phyloP scores from a whole-genome alignment of 2,113 vertebrate genomes.

The Entelurus aequoreus region DNA sequence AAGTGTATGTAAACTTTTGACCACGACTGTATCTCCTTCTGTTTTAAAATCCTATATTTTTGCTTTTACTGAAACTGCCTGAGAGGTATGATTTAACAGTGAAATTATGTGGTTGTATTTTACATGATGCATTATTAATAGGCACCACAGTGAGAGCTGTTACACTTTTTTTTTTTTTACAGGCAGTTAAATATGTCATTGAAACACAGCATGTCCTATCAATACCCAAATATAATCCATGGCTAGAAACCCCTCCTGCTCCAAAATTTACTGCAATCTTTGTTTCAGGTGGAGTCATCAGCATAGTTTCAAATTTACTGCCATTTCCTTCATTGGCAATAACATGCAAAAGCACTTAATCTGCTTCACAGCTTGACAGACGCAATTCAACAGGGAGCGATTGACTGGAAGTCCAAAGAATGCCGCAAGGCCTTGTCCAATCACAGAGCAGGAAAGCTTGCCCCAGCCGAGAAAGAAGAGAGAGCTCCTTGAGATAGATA shows the following conservation, averaged over 20 bases:
- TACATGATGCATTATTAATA: too few species aligned
- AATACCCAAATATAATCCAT: conserved; percentile 22
- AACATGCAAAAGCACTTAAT: conserved; percentile 60
- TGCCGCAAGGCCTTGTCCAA: conserved; percentile 51
- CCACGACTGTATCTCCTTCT: too few species aligned
- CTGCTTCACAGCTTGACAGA: conserved; percentile 39
- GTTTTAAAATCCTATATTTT: too few species aligned
- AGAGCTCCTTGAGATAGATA: conserved; percentile 25
- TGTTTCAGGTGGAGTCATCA: conserved; percentile 60
- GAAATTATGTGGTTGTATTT: too few species aligned
- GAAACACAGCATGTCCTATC: conserved; percentile 8
- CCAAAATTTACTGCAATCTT: conserved; percentile 45
- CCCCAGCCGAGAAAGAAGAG: conserved; percentile 12
- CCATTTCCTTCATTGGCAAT: conserved; percentile 60
- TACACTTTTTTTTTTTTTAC: too few species aligned
- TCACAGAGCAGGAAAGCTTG: conserved; percentile 34
- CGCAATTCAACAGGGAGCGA: conserved; percentile 46
- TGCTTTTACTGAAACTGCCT: too few species aligned
- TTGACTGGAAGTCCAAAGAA: conserved; percentile 50
- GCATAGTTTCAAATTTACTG: conserved; percentile 66
- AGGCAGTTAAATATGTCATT: too few species aligned
- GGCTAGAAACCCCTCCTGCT: conserved; percentile 29
- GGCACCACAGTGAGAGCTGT: too few species aligned
- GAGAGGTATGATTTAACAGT: too few species aligned
- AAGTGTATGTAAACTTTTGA: too few species aligned